phyloP scores from a whole-genome alignment of 1,140 invertebrate genomes.

The Drosophila varians region DNA sequence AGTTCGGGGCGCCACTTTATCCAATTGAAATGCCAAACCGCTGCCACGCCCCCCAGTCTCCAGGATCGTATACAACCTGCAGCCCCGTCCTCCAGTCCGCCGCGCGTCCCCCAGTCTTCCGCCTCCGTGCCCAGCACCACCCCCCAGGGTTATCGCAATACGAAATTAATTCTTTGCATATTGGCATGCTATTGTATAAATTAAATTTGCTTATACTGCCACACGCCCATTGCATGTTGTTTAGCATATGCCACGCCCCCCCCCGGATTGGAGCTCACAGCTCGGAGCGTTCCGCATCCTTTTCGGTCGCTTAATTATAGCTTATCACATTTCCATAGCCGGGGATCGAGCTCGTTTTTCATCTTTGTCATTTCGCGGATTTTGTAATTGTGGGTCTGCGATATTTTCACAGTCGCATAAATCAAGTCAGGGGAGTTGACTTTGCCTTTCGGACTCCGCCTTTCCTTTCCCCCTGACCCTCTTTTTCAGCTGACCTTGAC shows the following conservation, averaged over 20 bases:
- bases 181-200: slow-evolving; percentile 70
- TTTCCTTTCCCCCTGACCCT: not conserved
- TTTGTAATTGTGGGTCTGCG: slow-evolving; percentile 34
- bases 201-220: slow-evolving; percentile 78
- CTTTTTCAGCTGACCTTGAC: slow-evolving; percentile 39
- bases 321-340: slow-evolving; percentile 81
- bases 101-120: too few relatives aligned
- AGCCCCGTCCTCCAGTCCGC: not conserved
- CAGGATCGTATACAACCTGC: slow-evolving; percentile 12
- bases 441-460: not conserved
- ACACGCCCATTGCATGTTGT: slow-evolving; percentile 82
- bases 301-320: slow-evolving; percentile 77
- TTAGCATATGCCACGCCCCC: slow-evolving; percentile 80
- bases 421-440: slow-evolving; percentile 46
- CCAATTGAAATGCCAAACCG: slow-evolving; percentile 75
- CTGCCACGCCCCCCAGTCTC: slow-evolving; percentile 45
- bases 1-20: slow-evolving; percentile 76
- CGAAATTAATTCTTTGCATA: slow-evolving; percentile 83
- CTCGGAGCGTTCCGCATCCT: slow-evolving; percentile 41
- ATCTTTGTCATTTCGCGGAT: slow-evolving; percentile 67
- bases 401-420: slow-evolving; percentile 64
- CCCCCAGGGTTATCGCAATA: slow-evolving; percentile 18
- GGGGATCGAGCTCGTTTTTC: slow-evolving; percentile 78
- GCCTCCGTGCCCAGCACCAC: not conserved
- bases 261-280: slow-evolving; percentile 22